Evolutionary conservation across 2,113 vertebrate genomes (phyloP).

Genomic region (Mugil cephalus): DNA sequence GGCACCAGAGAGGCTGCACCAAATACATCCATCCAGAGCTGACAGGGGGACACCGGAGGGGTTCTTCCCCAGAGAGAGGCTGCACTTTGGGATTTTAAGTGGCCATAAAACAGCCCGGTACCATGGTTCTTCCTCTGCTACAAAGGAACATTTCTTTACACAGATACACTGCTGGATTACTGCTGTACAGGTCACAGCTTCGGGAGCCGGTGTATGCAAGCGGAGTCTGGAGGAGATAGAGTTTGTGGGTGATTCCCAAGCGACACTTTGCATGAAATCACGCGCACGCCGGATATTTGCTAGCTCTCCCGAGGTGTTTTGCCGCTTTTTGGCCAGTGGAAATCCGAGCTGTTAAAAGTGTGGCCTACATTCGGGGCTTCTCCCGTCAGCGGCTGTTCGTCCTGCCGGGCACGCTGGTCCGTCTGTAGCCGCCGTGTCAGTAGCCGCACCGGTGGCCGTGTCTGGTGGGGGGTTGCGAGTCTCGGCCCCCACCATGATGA

Average conservation of each 20-base stretch:
- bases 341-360: conserved; percentile 24
- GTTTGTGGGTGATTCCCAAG: conserved; percentile 25
- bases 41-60: conserved; percentile 54
- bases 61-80: conserved; percentile 70
- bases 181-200: conserved; percentile 14
- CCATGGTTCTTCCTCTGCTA: conserved; percentile 79
- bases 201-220: conserved; percentile 22
- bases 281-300: conserved; percentile 75
- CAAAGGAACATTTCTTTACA: conserved; percentile 45
- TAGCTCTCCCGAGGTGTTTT: conserved; percentile 36
- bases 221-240: conserved; percentile 17
- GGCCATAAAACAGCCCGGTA: conserved; percentile 68
- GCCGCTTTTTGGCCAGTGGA: conserved; percentile 26
- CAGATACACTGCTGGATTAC: conserved; percentile 62
- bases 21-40: conserved; percentile 61
- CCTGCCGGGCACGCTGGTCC: conserved; percentile 14
- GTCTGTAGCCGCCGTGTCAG: conserved; percentile 25
- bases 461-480: conserved; percentile 51
- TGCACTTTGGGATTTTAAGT: conserved; percentile 52
- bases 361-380: not conserved
- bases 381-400: not conserved
- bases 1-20: conserved; percentile 71
- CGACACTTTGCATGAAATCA: conserved; percentile 29
- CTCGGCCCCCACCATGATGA: conserved; percentile 92
- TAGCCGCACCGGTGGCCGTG: conserved; percentile 53